phyloP scores from a whole-genome alignment of 2,113 vertebrate genomes.

The Donacobius atricapilla region DNA sequence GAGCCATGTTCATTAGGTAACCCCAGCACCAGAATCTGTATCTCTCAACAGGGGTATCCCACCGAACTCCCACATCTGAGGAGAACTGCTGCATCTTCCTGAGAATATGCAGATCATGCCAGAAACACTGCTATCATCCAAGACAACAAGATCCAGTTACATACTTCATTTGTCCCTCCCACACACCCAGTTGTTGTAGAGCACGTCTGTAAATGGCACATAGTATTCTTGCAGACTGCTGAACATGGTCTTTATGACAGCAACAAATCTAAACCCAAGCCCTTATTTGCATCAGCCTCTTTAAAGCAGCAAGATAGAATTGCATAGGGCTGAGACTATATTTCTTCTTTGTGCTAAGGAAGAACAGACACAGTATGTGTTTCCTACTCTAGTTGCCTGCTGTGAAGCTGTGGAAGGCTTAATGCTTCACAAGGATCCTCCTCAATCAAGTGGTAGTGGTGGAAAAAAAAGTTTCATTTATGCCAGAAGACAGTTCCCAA shows the following conservation, averaged over 20 bases:
- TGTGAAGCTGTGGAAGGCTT: background rate
- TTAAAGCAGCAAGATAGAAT: background rate
- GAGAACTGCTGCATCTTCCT: background rate
- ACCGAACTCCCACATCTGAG: background rate
- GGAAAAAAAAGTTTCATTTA: background rate
- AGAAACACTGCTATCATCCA: background rate
- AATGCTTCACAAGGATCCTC: background rate
- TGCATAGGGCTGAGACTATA: background rate
- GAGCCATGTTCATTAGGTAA: rapidly evolving
- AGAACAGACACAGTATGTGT: background rate
- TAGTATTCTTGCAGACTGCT: background rate
- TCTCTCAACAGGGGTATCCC: background rate
- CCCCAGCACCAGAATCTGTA: background rate
- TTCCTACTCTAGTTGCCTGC: background rate
- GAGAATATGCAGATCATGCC: background rate
- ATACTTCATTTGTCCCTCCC: background rate
- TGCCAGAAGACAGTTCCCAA: background rate
- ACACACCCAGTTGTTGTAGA: background rate
- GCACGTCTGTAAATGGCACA: too few relatives aligned
- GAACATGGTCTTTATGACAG: background rate
- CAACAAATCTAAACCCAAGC: background rate
- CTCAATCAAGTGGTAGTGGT: background rate
- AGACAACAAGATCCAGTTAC: background rate
- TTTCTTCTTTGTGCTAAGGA: background rate
- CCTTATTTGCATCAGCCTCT: background rate